Evolutionary conservation across 1,140 invertebrate species (phyloP).

Genomic region (Lepidurus apus): DNA sequence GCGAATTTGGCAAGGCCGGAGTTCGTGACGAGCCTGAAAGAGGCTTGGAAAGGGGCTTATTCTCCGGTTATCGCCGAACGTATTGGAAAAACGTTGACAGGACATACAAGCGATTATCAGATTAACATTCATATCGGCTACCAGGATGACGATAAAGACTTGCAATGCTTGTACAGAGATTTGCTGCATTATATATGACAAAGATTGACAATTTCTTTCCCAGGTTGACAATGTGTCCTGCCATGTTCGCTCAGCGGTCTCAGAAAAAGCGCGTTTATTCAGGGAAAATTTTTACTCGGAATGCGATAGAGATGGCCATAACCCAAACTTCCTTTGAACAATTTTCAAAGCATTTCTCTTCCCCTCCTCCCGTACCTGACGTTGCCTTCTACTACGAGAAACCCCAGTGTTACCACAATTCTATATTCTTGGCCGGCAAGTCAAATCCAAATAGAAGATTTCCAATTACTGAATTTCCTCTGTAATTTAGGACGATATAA

Average conservation of each 20-base stretch:
- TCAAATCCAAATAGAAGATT: conserved; percentile 31
- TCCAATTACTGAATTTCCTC: conserved; percentile 30
- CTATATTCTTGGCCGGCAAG: conserved; percentile 57
- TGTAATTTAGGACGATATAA: conserved; percentile 64
- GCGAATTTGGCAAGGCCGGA: conserved; percentile 31
- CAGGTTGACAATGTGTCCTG: conserved; percentile 43
- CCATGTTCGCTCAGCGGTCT: conserved; percentile 39
- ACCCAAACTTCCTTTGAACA: conserved; percentile 44
- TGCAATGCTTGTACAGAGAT: conserved; percentile 49
- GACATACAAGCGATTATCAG: conserved; percentile 46
- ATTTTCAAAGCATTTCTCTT: conserved; percentile 47
- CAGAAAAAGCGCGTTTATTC: conserved; percentile 43
- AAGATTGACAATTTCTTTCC: conserved; percentile 30
- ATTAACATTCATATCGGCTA: conserved; percentile 52
- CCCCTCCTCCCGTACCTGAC: conserved; percentile 47
- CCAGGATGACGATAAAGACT: conserved; percentile 51
- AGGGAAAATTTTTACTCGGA: conserved; percentile 50
- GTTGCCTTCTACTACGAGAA: conserved; percentile 44
- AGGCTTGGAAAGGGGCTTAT: conserved; percentile 58
- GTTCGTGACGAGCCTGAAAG: conserved; percentile 50
- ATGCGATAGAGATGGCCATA: conserved; percentile 50
- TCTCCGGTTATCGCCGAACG: conserved; percentile 46
- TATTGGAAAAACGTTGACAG: conserved; percentile 47
- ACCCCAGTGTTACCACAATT: conserved; percentile 49
- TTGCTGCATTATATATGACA: background rate